Percentiles rank a stretch among this genome's conserved stretches.
phyloP scores from a whole-genome alignment of 2,113 vertebrate genomes.

The Amphilophus citrinellus region DNA sequence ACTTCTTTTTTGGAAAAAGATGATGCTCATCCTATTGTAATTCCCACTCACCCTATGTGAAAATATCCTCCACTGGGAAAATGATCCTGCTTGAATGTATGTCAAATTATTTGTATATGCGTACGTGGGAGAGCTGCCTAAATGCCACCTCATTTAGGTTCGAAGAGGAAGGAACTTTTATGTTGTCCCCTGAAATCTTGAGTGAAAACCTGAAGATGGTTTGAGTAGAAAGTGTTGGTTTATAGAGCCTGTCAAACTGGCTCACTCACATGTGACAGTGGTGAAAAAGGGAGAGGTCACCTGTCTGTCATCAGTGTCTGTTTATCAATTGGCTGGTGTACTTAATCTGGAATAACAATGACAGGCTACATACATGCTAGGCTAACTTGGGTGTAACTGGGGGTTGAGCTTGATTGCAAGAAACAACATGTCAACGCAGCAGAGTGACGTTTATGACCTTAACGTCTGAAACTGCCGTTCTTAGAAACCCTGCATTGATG shows the following conservation, averaged over 20 bases:
- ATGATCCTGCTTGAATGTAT: constrained; percentile 63
- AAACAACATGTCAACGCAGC: rapidly evolving
- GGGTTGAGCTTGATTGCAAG: not conserved
- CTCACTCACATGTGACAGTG: not conserved
- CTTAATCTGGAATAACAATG: not conserved
- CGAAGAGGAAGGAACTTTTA: not conserved
- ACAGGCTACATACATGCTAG: not conserved
- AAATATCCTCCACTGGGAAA: not conserved
- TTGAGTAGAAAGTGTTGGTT: not conserved
- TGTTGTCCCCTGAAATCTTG: not conserved
- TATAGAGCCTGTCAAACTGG: not conserved
- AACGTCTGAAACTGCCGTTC: too few species aligned
- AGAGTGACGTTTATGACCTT: not conserved
- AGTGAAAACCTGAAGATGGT: not conserved
- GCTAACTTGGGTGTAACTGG: not conserved
- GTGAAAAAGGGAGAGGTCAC: not conserved
- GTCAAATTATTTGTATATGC: constrained; percentile 60
- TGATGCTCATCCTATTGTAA: not conserved
- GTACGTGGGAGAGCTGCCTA: constrained; percentile 26
- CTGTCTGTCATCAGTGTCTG: constrained; percentile 33
- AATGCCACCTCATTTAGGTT: not conserved
- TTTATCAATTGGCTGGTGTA: not conserved
- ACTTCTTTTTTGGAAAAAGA: constrained; percentile 5
- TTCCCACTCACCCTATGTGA: not conserved
- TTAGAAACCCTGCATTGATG: not conserved